Base-by-base conservation (phyloP, 2,797 vertebrate genomes). In the Periparus ater region DNA sequence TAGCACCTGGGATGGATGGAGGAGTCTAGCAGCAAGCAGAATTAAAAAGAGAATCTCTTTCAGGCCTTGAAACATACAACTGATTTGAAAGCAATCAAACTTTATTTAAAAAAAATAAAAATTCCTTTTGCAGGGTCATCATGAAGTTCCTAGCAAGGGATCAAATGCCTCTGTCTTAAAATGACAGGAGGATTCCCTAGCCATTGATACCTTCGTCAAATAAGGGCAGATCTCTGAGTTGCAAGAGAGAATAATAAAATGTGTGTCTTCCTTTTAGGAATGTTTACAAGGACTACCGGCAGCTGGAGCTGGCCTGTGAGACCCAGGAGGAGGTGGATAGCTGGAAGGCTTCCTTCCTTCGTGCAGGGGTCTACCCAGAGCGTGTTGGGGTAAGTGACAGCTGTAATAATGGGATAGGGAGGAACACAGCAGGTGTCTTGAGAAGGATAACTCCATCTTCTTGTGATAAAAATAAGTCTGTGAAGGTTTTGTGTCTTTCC, bases 341-440 rank as follows among this genome's bases (percentile, higher is more conserved):
- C 53, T 99, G 99, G 99, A 99, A 99, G 91, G 99, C 99, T 44
- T 99, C 99, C 40, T 99, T 99, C 98, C 98, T 99, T 92, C 98
- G 99, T 73, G 99, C 99, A 30, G 99, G 99, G 58, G 99, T 99
- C 93, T 99, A 99, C 96, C 99, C 99, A 5, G 99, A 99, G 95
- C 98, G 99, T 22, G 98, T 99, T 83, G 98, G 97, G 97, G 99
- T 99, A 97, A 96, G 98, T 93, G 72, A 58, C 13, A 73, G 63
- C 13, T 17, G 1, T 11, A 26, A 2, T 22, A 32, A 54, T 25
- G 42, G 54, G 13, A 27, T 42, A 51, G 53, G 27, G 50, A 55
- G 42, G 45, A 70, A 7, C 38, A 30, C 10, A 45, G 42, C 6
- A 8, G 30, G 21, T 75, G 8, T 71, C 44, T 74, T 32, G 16